Base-by-base conservation (phyloP, 1,140 invertebrate genomes). In the Bombus pyrosoma region DNA sequence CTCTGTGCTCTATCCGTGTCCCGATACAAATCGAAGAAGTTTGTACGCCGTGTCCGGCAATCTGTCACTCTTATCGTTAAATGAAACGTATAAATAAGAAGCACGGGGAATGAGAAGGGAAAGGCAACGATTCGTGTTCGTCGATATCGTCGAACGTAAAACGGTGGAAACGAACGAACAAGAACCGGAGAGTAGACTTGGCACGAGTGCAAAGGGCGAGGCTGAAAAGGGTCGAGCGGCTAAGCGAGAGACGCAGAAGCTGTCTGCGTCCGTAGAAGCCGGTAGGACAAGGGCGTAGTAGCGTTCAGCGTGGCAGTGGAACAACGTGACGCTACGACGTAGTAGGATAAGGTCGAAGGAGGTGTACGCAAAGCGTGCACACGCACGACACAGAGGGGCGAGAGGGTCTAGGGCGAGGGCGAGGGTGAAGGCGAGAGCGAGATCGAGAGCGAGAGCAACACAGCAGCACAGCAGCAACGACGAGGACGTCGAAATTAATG, bases 401-500 rank as follows among this genome's bases (percentile, higher is more conserved):
- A 68, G 66, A 62, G 37, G 32, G 39, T n/a, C 39, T 59, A 66
- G 32, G 47, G 47, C 47, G 47, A 76, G 47, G 37, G 32, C 28
- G 28, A 43, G 37, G 57, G 32, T 59, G 47, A 53, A 53, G 41
- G 37, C 5, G 4, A 47, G 22, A 32, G 22, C 47, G 47, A 64
- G 62, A 12, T 4, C 62, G 62, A 59, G 57, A 22, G 64, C 78
- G 28, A 74, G 43, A 6, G 53, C 28, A 18, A 39, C 13, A 4
- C 59, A 13, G 47, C 53, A 43, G 37, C 13, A 4, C 59, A 13
- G 47, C 53, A 43, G 37, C 12, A 39, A 15, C 10, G 8, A 28
- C 66, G 68, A 80, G 83, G 39, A 80, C 53, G 76, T 85, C 83
- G 83, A 85, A 85, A 85, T 85, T 85, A 87, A 90, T 90, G 86